phyloP scores from a whole-genome alignment of 2,888 invertebrate species.

The Drosophila kokeensis region DNA sequence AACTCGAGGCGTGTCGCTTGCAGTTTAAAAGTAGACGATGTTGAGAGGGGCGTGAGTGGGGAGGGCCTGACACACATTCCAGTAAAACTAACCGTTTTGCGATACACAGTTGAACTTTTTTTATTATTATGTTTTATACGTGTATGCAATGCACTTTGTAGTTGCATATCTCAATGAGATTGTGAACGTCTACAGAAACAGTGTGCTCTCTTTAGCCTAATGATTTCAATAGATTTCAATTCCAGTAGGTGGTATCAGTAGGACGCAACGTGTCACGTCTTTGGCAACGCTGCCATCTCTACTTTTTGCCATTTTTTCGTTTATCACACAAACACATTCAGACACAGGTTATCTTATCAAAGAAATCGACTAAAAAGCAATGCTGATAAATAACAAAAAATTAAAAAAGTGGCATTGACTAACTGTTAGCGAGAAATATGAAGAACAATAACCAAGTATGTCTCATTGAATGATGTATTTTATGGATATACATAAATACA shows the following conservation, averaged over 20 bases:
- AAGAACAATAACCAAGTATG: conserved; percentile 11
- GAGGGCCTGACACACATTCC: not conserved
- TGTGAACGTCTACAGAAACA: not conserved
- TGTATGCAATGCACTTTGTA: not conserved
- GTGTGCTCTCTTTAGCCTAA: not conserved
- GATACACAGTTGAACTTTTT: not conserved
- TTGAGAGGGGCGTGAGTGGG: not conserved
- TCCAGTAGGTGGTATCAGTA: not conserved
- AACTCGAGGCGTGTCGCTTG: conserved; percentile 3
- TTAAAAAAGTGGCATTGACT: conserved; percentile 49
- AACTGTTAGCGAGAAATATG: conserved; percentile 39
- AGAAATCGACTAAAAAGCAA: conserved; percentile 45
- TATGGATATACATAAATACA: not conserved
- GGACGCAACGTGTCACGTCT: not conserved
- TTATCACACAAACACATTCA: conserved; percentile 8
- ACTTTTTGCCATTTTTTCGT: conserved; percentile 26
- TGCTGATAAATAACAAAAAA: conserved; percentile 46
- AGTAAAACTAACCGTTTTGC: not conserved
- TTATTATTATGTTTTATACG: too few relatives aligned
- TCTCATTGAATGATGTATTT: conserved; percentile 11
- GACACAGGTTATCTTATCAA: conserved; percentile 59
- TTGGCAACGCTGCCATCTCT: not conserved
- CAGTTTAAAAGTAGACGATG: not conserved
- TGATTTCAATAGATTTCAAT: not conserved
- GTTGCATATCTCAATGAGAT: not conserved